phyloP scores from a whole-genome alignment of 1,140 invertebrate genomes.

The Drosophila fuyamai region DNA sequence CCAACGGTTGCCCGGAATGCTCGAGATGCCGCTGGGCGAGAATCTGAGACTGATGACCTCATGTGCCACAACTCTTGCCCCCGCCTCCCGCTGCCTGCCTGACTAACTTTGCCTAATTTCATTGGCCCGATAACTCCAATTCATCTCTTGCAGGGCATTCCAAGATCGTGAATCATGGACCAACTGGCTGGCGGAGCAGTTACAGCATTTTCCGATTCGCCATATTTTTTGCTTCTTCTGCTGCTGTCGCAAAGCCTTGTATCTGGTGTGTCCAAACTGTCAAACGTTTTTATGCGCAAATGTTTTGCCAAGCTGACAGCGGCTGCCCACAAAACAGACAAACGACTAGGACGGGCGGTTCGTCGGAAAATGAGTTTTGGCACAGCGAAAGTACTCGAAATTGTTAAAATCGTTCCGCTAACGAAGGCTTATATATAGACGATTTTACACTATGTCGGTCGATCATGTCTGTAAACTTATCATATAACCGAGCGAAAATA shows the following conservation, averaged over 20 bases:
- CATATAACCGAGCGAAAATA: not conserved
- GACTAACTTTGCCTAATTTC: slow-evolving; percentile 20
- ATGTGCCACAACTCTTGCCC: slow-evolving; percentile 29
- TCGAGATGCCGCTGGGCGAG: slow-evolving; percentile 21
- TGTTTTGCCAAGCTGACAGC: slow-evolving; percentile 25
- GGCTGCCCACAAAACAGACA: slow-evolving; percentile 13
- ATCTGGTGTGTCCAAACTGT: slow-evolving; percentile 41
- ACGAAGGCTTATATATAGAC: not conserved
- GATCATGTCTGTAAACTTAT: not conserved
- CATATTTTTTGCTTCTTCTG: slow-evolving; percentile 14
- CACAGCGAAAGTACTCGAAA: slow-evolving; percentile 9
- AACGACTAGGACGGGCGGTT: not conserved
- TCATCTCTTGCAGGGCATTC: slow-evolving; percentile 33
- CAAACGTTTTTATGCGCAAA: slow-evolving; percentile 39
- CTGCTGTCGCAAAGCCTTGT: slow-evolving; percentile 1
- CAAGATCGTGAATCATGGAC: slow-evolving; percentile 23
- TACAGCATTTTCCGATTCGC: slow-evolving; percentile 12
- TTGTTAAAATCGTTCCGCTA: not conserved
- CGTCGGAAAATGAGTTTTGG: slow-evolving; percentile 3
- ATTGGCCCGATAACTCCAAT: slow-evolving; percentile 43
- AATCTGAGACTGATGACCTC: slow-evolving; percentile 53
- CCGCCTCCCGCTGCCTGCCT: slow-evolving; percentile 8
- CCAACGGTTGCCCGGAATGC: slow-evolving; percentile 68
- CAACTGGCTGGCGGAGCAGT: slow-evolving; percentile 5
- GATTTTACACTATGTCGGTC: not conserved